These are phyloP conservation scores for Stegodyphus dumicola DNA, from an alignment of 1,140 invertebrate genomes.

Conservation along the genomic window DNA sequence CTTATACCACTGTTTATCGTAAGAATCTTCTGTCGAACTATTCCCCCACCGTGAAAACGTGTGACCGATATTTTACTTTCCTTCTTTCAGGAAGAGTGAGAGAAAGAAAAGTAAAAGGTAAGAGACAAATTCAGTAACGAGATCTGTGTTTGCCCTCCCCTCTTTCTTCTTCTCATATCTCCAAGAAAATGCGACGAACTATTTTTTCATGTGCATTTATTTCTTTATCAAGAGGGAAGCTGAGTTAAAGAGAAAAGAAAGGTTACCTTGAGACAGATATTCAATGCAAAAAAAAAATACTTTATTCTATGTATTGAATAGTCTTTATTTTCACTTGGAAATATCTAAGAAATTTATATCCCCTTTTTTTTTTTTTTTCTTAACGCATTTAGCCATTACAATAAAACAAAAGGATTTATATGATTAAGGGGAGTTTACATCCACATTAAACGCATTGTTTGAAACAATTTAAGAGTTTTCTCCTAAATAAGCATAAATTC, in stretches of 20 bases:
- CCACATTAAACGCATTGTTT: too few relatives aligned
- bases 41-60: not conserved
- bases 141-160: conserved; percentile 19
- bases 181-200: not conserved
- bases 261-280: not conserved
- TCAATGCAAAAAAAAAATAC: not conserved
- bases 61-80: conserved; percentile 7
- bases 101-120: conserved; percentile 6
- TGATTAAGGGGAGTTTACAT: too few relatives aligned
- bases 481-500: too few relatives aligned
- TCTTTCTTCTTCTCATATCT: not conserved
- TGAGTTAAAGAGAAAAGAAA: not conserved
- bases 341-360: not conserved
- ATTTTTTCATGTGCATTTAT: not conserved
- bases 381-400: too few relatives aligned
- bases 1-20: not conserved
- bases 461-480: too few relatives aligned
- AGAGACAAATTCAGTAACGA: conserved; percentile 32
- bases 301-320: conserved; percentile 19
- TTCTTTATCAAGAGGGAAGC: not conserved
- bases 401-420: too few relatives aligned
- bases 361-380: too few relatives aligned
- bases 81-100: not conserved
- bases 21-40: not conserved
- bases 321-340: conserved; percentile 5